Conservation (phyloP, 2,888 invertebrate genomes). For the Acholoe squamosa region DNA sequence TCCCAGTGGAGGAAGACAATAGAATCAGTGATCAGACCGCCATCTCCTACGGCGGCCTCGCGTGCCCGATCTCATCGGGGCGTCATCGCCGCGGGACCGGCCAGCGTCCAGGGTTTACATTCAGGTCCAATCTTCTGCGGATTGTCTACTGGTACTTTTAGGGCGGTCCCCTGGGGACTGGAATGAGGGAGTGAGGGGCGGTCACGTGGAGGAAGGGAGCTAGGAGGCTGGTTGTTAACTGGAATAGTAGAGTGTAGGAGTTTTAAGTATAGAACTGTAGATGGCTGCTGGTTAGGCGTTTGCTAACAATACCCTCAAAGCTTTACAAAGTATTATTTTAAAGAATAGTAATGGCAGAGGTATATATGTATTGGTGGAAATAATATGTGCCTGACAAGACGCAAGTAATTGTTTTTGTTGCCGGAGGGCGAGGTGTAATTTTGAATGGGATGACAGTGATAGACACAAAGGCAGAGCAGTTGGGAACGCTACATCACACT, state of each 20-base stretch:
- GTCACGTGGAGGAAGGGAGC: neutral
- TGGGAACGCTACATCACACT: no score
- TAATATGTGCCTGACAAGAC: no score
- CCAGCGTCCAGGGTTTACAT: neutral
- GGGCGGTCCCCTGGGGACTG: neutral
- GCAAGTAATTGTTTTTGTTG: no score
- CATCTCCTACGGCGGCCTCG: neutral
- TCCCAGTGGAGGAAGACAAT: constrained; percentile 9
- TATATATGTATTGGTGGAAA: no score
- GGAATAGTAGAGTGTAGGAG: neutral
- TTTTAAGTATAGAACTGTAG: no score
- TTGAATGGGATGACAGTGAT: no score
- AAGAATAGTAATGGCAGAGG: no score
- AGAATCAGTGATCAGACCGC: constrained; percentile 26
- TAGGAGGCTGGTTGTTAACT: neutral
- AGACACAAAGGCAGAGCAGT: no score
- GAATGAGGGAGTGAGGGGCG: neutral
- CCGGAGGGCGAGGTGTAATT: no score
- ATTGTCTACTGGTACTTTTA: constrained; percentile 20
- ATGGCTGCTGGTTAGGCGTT: no score
- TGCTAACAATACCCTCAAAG: no score
- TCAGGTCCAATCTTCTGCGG: neutral
- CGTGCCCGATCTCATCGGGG: neutral
- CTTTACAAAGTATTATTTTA: no score
- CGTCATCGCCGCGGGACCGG: neutral